Evolutionary conservation across 92 coral and sea anemone genomes (phyloP), one percentile per base, ranked within the genome.

Genomic region (Zoanthus gigantus): DNA sequence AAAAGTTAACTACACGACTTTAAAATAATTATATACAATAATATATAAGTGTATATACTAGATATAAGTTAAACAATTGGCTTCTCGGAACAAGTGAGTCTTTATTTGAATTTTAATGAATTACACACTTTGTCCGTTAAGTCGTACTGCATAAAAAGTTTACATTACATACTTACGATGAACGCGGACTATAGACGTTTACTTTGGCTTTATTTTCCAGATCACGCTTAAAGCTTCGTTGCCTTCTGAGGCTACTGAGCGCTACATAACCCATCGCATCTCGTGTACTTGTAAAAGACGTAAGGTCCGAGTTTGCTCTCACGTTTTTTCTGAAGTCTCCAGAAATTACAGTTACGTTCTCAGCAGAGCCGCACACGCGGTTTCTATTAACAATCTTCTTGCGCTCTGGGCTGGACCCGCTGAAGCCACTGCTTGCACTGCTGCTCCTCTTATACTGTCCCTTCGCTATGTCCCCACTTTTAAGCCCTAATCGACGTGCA

Each of bases 221-320:
- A 66, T 97, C 99, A 63, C 95, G 92, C 72, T 93, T 95, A 31
- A 97, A 90, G 76, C 98, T 97, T 53, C 98, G 83, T 57, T 94
- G 95, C 68, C 98, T 88, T 3, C 99, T 92, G 54, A 97, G 90
- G 18, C 93, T 95, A 69, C 99, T 97, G 16, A 97, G 78, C 12
- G 99, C 98, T 18, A 95, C 95, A 65, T 97, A 97, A n/a, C 99
- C 99, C 80, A 94, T 93, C 28, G 99, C 99, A 76, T 97, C 98
- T 30, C 97, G 91, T 72, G 94, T 86, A 52, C 94, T 93, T 28
- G 98, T 95, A 76, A 83, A 93, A 12, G 88, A 84, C 0, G 91
- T 87, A 14, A 80, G 79, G 67, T 95, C 95, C 52, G 93, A 77
- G 74, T 83, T 80, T 8, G 93, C 92, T 28, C 92, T 88, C 13